phyloP scores from a whole-genome alignment of 2,888 invertebrate species.

The Archips crataeganus region DNA sequence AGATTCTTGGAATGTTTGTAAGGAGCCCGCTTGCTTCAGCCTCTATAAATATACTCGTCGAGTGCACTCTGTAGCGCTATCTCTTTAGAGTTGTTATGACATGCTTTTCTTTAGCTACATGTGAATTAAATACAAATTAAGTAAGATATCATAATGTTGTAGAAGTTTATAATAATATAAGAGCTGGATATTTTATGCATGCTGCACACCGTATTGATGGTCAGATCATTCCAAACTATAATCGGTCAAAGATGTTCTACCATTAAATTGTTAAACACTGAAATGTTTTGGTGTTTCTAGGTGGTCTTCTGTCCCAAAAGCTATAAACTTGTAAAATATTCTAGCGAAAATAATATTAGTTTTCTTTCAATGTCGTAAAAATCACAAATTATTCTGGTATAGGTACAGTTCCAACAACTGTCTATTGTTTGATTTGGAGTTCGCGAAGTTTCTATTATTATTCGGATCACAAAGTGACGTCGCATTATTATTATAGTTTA shows the following conservation, averaged over 20 bases:
- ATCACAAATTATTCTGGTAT: neutral
- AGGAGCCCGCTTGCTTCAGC: constrained; percentile 59
- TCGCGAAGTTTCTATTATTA: neutral
- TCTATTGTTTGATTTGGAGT: neutral
- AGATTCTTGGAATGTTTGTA: constrained; percentile 70
- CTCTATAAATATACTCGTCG: constrained; percentile 54
- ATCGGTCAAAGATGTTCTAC: no score
- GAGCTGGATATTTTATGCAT: no score
- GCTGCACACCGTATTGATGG: no score
- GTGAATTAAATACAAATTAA: neutral
- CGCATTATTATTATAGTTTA: constrained; percentile 27
- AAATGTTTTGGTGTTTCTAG: no score
- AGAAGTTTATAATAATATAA: neutral
- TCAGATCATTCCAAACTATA: no score
- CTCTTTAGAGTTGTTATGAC: constrained; percentile 46
- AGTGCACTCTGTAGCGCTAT: constrained; percentile 47
- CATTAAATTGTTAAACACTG: no score
- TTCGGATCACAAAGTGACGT: constrained; percentile 7
- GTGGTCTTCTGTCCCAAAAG: no score
- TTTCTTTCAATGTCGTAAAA: neutral
- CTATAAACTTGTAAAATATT: no score
- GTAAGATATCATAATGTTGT: neutral
- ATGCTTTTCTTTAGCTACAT: constrained; percentile 2
- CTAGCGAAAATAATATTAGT: no score
- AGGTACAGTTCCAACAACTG: neutral